phyloP scores from a whole-genome alignment of 2,797 vertebrate species.

The Sebastolobus alascanus region DNA sequence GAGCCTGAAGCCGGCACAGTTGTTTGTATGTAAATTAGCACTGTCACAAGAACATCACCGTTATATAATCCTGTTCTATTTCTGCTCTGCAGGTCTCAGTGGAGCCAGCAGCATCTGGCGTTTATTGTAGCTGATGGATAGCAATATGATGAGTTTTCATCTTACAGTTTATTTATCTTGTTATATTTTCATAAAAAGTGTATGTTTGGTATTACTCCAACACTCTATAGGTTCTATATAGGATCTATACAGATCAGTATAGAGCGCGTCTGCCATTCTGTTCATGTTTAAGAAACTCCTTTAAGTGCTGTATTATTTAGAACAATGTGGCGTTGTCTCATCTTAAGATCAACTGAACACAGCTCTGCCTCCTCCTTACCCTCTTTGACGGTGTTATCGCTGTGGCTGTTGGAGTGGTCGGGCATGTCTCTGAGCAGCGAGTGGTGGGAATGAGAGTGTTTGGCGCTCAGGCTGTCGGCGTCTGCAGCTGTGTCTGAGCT shows the following conservation, averaged over 20 bases:
- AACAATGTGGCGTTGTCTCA: not conserved
- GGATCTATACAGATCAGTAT: too few relatives aligned
- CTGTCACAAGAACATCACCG: conserved; percentile 33
- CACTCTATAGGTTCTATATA: too few relatives aligned
- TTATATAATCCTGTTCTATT: conserved; percentile 63
- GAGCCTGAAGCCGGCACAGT: not conserved
- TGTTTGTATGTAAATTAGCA: conserved; percentile 57
- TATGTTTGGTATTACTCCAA: not conserved
- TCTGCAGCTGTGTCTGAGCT: conserved; percentile 95
- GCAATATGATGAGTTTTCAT: not conserved
- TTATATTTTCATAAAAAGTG: conserved; percentile 2
- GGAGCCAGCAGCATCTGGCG: conserved; percentile 19
- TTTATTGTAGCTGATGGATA: conserved; percentile 28
- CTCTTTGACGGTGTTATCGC: conserved; percentile 94
- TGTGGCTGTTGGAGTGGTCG: conserved; percentile 97
- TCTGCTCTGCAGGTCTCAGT: conserved; percentile 28
- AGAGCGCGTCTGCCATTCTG: too few relatives aligned
- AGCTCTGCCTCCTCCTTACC: conserved; percentile 70
- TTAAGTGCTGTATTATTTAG: not conserved
- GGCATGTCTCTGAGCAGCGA: conserved; percentile 93
- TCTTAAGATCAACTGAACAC: not conserved
- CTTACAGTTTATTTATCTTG: not conserved
- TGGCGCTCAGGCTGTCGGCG: conserved; percentile 93
- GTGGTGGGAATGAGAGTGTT: conserved; percentile 97
- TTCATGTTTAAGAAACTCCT: not conserved